Evolutionary conservation across 1,140 invertebrate species (phyloP).

Genomic region (Catajapyx aquilonaris): DNA sequence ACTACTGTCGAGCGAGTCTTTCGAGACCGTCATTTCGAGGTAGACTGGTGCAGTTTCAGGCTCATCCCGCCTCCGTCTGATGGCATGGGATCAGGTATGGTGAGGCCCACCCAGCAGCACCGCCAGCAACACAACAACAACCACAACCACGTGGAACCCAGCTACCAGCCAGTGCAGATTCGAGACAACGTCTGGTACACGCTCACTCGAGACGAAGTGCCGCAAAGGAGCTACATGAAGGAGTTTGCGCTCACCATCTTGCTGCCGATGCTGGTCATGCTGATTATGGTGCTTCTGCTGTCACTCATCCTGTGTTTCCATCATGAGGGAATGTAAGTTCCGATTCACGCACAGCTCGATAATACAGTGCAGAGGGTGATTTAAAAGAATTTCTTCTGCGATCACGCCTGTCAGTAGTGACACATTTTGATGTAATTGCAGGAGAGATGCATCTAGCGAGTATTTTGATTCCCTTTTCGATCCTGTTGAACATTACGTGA

Average conservation of each 20-base stretch:
- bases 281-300: slow-evolving; percentile 38
- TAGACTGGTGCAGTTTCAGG: slow-evolving; percentile 78
- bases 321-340: slow-evolving; percentile 53
- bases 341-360: background rate
- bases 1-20: slow-evolving; percentile 68
- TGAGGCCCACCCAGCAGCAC: too few species aligned
- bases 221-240: slow-evolving; percentile 41
- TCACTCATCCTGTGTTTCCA: slow-evolving; percentile 54
- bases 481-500: slow-evolving; percentile 8
- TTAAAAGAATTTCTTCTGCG: background rate
- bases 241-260: slow-evolving; percentile 49
- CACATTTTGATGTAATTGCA: background rate
- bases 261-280: slow-evolving; percentile 39
- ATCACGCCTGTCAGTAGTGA: background rate
- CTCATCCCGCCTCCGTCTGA: too few species aligned
- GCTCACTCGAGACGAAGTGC: slow-evolving; percentile 32
- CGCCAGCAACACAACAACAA: too few species aligned
- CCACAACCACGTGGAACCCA: too few species aligned
- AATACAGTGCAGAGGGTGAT: background rate
- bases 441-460: slow-evolving; percentile 11
- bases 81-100: too few species aligned
- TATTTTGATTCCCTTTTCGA: slow-evolving; percentile 13
- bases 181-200: slow-evolving; percentile 26
- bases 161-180: too few species aligned
- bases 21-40: slow-evolving; percentile 44